phyloP scores from a whole-genome alignment of 2,797 vertebrate species.

The Megaceryle alcyon region DNA sequence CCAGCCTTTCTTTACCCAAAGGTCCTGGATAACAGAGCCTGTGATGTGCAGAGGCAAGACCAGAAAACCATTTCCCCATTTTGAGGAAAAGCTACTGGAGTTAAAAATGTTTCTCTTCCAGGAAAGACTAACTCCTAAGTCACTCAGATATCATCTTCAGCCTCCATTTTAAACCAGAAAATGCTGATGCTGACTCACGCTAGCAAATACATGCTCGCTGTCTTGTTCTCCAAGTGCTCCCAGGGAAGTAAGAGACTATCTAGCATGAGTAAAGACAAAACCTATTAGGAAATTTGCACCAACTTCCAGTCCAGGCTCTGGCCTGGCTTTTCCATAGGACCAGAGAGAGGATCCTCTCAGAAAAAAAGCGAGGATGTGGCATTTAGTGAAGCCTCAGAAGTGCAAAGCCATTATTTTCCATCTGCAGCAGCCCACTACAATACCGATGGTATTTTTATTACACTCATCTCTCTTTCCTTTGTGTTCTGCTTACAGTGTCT shows the following conservation, averaged over 20 bases:
- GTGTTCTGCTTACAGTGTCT: slow-evolving; percentile 56
- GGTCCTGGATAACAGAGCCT: not conserved
- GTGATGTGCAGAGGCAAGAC: not conserved
- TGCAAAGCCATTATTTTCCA: slow-evolving; percentile 8
- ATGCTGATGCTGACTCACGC: not conserved
- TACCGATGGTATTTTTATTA: slow-evolving; percentile 9
- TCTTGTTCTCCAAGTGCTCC: not conserved
- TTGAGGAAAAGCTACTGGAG: not conserved
- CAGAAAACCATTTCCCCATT: not conserved
- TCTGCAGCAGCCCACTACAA: rapidly evolving
- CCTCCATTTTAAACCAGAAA: not conserved
- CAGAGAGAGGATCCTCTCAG: not conserved
- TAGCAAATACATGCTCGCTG: not conserved
- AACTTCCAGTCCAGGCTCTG: not conserved
- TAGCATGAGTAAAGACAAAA: not conserved
- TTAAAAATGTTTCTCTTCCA: not conserved
- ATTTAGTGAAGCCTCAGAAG: not conserved
- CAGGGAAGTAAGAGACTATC: not conserved
- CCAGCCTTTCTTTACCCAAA: not conserved
- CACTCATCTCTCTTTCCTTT: slow-evolving; percentile 3
- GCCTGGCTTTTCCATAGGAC: not conserved
- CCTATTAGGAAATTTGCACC: not conserved
- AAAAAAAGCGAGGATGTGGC: not conserved
- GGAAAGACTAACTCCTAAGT: not conserved
- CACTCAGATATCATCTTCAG: not conserved